phyloP scores from a whole-genome alignment of 2,888 invertebrate species.

The Onthophagus sagittarius region DNA sequence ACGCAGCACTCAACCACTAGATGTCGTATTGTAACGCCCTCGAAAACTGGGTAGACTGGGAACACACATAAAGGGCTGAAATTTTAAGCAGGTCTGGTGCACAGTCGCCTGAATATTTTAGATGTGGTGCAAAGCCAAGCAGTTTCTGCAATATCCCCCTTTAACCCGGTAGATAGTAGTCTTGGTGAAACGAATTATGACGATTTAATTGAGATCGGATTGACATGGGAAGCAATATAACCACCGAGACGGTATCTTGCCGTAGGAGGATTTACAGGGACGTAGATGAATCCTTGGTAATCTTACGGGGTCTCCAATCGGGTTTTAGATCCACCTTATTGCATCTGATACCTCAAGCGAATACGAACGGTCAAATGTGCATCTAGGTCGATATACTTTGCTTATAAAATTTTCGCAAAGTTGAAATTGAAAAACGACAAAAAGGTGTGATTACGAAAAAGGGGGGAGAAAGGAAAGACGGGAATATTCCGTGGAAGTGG shows the following conservation, averaged over 20 bases:
- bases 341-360: not conserved
- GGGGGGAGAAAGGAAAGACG: too few species aligned
- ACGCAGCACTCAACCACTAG: not conserved
- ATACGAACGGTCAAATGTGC: not conserved
- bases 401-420: not conserved
- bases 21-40: not conserved
- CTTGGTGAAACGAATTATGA: not conserved
- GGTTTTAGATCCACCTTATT: not conserved
- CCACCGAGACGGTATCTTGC: not conserved
- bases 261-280: not conserved
- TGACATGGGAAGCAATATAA: not conserved
- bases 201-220: not conserved
- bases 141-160: not conserved
- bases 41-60: not conserved
- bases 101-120: not conserved
- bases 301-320: not conserved
- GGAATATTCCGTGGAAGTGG: not conserved
- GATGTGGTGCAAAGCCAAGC: not conserved
- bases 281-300: not conserved
- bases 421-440: not conserved
- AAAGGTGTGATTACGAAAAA: not conserved
- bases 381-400: not conserved
- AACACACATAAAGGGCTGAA: not conserved
- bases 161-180: not conserved
- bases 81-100: not conserved